Conservation (phyloP, 2,888 invertebrate species). For the Brassicogethes aeneus region DNA sequence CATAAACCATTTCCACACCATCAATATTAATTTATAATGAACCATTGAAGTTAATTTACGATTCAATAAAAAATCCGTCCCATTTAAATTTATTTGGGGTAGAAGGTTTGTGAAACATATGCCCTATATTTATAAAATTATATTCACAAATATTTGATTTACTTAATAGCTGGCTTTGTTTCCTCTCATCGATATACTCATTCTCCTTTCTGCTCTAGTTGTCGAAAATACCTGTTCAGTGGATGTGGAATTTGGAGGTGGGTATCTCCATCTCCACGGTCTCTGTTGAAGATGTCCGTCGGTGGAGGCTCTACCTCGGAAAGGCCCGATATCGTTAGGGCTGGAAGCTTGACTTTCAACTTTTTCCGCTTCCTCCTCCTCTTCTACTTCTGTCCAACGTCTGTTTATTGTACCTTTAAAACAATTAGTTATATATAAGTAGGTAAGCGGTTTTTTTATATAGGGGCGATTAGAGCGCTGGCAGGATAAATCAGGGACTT, state of each 20-base stretch:
- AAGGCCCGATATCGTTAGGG: slow-evolving; percentile 44
- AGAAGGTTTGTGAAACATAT: no score
- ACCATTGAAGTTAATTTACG: no score
- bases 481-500: background rate
- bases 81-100: no score
- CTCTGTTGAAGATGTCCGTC: slow-evolving; percentile 56
- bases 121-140: no score
- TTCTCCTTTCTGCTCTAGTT: slow-evolving; percentile 53
- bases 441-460: no score
- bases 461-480: no score
- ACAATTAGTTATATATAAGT: no score
- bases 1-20: no score
- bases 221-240: slow-evolving; percentile 28
- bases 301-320: slow-evolving; percentile 67
- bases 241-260: slow-evolving; percentile 38
- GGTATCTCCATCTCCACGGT: slow-evolving; percentile 51
- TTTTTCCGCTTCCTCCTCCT: slow-evolving; percentile 52
- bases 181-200: slow-evolving; percentile 71
- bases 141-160: no score
- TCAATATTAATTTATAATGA: no score
- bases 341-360: slow-evolving; percentile 31
- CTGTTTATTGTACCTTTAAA: slow-evolving; percentile 35
- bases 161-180: slow-evolving; percentile 46
- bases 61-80: no score
- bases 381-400: slow-evolving; percentile 54